Conservation (phyloP, 2,888 invertebrate species). For the Himalopsyche anomala region DNA sequence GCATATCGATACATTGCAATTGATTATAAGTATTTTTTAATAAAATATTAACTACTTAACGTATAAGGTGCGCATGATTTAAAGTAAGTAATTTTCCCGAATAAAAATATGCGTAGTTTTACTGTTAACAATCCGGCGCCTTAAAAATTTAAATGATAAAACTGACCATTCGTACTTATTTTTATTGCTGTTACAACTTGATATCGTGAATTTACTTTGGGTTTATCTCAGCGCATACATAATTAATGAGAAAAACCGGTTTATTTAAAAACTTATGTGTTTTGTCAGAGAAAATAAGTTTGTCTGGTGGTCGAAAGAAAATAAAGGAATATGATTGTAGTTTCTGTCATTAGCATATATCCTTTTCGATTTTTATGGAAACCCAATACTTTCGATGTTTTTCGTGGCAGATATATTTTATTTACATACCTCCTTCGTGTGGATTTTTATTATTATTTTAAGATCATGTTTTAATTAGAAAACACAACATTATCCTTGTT, state of each 20-base stretch:
- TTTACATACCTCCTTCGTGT: neutral
- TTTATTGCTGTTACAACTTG: conserved; percentile 15
- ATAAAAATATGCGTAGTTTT: neutral
- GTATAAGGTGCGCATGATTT: no score
- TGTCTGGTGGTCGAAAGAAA: neutral
- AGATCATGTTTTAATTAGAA: no score
- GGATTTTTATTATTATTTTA: neutral
- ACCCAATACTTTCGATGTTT: neutral
- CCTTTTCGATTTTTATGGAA: conserved; percentile 29
- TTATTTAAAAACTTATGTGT: conserved; percentile 38
- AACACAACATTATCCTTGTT: no score
- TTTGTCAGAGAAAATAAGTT: conserved; percentile 39
- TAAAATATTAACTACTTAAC: no score
- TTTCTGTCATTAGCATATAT: neutral
- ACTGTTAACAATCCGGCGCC: neutral
- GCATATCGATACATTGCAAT: no score
- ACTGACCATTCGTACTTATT: conserved; percentile 28
- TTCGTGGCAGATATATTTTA: neutral
- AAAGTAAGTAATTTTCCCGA: no score
- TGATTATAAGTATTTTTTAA: no score
- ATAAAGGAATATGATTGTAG: neutral
- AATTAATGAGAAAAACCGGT: conserved; percentile 43
- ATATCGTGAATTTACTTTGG: conserved; percentile 8
- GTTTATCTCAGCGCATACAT: conserved; percentile 24
- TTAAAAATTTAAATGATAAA: neutral